A percentile compares a stretch with the other conserved stretches of the same genome.
Evolutionary conservation across 2,888 invertebrate species (phyloP).

Genomic region (Drosophila testacea): DNA sequence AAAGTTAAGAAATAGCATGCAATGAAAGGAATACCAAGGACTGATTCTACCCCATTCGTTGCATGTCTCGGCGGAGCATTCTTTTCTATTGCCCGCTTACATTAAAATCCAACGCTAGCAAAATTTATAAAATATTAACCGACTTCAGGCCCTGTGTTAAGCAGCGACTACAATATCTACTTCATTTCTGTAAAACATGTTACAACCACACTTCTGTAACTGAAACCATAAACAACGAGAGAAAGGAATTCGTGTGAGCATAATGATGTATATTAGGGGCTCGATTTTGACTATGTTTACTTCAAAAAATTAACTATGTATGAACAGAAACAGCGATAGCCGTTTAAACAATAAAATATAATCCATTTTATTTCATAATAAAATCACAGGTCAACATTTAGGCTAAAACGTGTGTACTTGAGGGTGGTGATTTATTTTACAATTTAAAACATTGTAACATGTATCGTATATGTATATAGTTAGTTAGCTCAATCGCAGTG

Average conservation of each 20-base stretch:
- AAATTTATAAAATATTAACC: conserved; percentile 81
- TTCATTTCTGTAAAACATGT: conserved; percentile 51
- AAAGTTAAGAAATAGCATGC: conserved; percentile 51
- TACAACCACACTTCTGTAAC: conserved; percentile 46
- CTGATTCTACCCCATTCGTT: conserved; percentile 14
- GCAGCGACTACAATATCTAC: conserved; percentile 24
- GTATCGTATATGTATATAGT: neutral
- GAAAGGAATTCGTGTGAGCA: conserved; percentile 16
- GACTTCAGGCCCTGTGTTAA: conserved; percentile 47
- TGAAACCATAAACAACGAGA: conserved; percentile 42
- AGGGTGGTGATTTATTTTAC: neutral
- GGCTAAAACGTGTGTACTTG: neutral
- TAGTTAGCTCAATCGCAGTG: neutral
- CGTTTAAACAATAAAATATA: neutral
- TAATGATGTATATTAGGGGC: conserved; percentile 64
- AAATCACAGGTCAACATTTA: neutral
- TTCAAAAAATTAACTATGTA: conserved; percentile 64
- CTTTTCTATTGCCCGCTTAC: conserved; percentile 70
- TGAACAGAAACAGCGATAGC: conserved; percentile 1
- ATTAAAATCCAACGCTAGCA: conserved; percentile 72
- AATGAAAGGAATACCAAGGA: conserved; percentile 43
- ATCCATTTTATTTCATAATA: neutral
- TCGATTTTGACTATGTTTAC: conserved; percentile 61
- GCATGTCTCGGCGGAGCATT: conserved; percentile 62
- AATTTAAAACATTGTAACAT: conserved; percentile 4